A percentile compares a stretch with the other conserved stretches of the same genome.
Conservation (phyloP, 2,888 invertebrate genomes). For the Eremobia ochroleuca region DNA sequence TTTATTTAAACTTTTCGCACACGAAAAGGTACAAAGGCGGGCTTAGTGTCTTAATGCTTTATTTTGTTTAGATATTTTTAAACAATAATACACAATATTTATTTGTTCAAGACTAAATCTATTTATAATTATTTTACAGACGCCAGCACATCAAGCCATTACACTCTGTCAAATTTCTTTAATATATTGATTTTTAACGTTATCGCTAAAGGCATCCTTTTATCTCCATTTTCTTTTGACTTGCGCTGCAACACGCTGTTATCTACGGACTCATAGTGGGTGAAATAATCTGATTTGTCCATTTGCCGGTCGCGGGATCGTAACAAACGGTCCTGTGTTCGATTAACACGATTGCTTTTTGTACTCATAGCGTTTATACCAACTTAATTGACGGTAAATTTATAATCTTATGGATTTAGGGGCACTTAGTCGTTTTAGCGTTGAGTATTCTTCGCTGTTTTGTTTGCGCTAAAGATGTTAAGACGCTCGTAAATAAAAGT, state of each 20-base stretch:
- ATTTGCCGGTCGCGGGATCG: constrained; percentile 86
- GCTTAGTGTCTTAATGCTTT: too few relatives aligned
- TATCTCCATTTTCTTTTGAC: constrained; percentile 45
- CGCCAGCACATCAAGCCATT: too few relatives aligned
- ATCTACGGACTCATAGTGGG: constrained; percentile 89
- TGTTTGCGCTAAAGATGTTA: constrained; percentile 2
- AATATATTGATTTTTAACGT: too few relatives aligned
- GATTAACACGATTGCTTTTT: constrained; percentile 89
- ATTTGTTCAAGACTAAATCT: too few relatives aligned
- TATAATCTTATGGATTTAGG: constrained; percentile 65
- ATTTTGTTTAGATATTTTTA: too few relatives aligned
- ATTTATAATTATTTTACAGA: too few relatives aligned
- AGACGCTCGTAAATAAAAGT: constrained; percentile 19
- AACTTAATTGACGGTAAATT: constrained; percentile 71
- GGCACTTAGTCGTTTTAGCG: constrained; percentile 38
- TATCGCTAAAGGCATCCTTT: not conserved
- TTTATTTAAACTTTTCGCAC: too few relatives aligned
- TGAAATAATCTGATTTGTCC: constrained; percentile 91
- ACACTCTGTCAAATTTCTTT: too few relatives aligned
- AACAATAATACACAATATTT: too few relatives aligned
- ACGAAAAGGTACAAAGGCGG: too few relatives aligned
- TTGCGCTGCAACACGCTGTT: constrained; percentile 76
- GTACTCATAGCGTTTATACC: constrained; percentile 79
- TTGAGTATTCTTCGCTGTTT: constrained; percentile 27
- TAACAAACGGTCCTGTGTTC: constrained; percentile 85